Base-by-base conservation (phyloP, 2,113 vertebrate genomes). In the Tachysurus vachellii region DNA sequence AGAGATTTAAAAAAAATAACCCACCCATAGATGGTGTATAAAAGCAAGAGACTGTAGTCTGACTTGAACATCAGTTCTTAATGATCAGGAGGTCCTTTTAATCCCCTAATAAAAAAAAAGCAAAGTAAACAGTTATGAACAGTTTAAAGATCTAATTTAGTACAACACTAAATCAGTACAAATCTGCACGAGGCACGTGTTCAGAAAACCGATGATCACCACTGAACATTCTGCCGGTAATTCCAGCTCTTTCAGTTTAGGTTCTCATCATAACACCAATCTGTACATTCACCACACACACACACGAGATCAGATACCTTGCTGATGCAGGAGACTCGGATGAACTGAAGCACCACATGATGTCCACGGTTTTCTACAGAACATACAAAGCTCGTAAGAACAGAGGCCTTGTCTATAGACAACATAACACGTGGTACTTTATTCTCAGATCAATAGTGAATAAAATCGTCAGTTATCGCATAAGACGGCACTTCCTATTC, bases 401-500 rank as follows among this genome's bases (percentile, higher is more conserved):
- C 47, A 11, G 0, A 75, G 13, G 47, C 5, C 3, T 7, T 1
- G 4, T 9, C 47, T 50, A 50, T 50, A 36, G 36, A 36, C 36
- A 36, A 36, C 36, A 36, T 1, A 36, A 36, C 57, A 14, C 16
- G 21, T 12, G 91, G 88, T 89, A 16, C 88, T 82, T 83, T 54
- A 90, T 92, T 87, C 23, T 86, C 87, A 85, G 87, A 81, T 68
- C 3, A 76, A 64, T 31, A 61, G 61, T 44, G n/a, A 70, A 82
- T 88, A 90, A 93, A 90, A 93, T 97, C 96, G 94, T 97, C 97
- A 97, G 96, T 96, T 98, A 66, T 97, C 96, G 96, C 94, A 96
- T 98, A 96, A 94, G 97, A 97, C 94, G 96, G 97, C 96, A 97
- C 97, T 98, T 98, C 97, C 97, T 97, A 98, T 94, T 96, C 94